Evolutionary conservation across 2,888 invertebrate species (phyloP).

Genomic region (Rhimphoctona megacephalus): DNA sequence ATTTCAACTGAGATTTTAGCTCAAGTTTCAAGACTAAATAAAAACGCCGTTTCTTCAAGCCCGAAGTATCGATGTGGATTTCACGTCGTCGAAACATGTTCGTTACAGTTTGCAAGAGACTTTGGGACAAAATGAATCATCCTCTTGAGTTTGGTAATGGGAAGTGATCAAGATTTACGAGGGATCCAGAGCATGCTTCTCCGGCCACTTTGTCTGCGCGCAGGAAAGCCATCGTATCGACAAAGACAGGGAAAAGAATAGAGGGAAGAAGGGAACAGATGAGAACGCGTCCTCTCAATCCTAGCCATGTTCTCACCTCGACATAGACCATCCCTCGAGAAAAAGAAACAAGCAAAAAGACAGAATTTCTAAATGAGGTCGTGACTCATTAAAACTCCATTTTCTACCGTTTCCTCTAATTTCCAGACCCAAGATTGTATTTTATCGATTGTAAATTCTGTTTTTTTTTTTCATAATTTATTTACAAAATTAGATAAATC

Average conservation of each 20-base stretch:
- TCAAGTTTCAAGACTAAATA: not conserved
- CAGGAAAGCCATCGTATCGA: not conserved
- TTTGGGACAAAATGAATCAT: not conserved
- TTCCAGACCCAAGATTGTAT: not conserved
- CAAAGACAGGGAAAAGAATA: not conserved
- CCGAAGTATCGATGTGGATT: not conserved
- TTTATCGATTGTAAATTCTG: not conserved
- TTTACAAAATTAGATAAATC: not conserved
- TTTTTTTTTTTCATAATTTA: not conserved
- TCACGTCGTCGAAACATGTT: not conserved
- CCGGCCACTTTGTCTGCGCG: not conserved
- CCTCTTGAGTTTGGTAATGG: constrained; percentile 2
- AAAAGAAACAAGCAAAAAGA: constrained; percentile 1
- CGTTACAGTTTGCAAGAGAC: not conserved
- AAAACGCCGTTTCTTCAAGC: not conserved
- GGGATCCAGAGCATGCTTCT: constrained; percentile 4
- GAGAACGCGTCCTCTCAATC: not conserved
- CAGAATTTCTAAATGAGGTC: constrained; percentile 29
- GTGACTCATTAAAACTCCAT: constrained; percentile 18
- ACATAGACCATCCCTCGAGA: constrained; percentile 16
- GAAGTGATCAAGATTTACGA: constrained; percentile 24
- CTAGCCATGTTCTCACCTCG: constrained; percentile 23
- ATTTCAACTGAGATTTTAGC: not conserved
- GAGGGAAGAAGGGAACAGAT: not conserved
- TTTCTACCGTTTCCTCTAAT: not conserved